Evolutionary conservation across 2,888 invertebrate genomes (phyloP).

Genomic region (Sarcophaga caerulescens): DNA sequence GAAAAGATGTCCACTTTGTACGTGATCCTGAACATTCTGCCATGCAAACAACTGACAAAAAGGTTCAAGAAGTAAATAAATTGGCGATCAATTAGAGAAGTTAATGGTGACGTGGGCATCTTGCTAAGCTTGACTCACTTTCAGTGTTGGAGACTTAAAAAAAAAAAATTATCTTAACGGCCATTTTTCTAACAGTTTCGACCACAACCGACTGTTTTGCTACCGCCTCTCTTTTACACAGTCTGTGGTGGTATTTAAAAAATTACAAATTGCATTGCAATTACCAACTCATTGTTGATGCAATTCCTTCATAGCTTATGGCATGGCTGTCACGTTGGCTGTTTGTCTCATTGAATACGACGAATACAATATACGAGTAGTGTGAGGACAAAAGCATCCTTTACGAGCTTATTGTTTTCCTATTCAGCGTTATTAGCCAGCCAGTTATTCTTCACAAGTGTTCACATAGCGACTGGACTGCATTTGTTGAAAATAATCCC

Average conservation of each 20-base stretch:
- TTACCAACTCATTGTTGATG: conserved; percentile 7
- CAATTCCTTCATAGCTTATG: neutral
- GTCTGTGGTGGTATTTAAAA: conserved; percentile 2
- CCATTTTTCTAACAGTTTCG: no score
- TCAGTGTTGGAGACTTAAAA: no score
- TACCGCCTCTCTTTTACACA: neutral
- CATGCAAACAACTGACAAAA: no score
- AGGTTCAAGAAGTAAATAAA: no score
- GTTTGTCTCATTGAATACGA: neutral
- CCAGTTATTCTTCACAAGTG: conserved; percentile 1
- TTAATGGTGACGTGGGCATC: no score
- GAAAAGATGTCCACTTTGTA: no score
- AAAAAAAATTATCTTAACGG: no score
- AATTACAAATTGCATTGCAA: conserved; percentile 23
- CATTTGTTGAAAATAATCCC: neutral
- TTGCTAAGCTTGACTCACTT: no score
- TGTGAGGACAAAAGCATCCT: neutral
- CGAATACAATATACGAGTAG: neutral
- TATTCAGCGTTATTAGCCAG: conserved; percentile 1
- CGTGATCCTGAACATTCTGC: no score
- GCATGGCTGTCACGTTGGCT: neutral
- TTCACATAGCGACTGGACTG: neutral
- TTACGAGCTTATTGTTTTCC: neutral
- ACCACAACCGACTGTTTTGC: neutral
- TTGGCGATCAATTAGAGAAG: no score